Conservation (phyloP, 53 echinoderm and acorn worm genomes). For the Zoroaster sp. region DNA sequence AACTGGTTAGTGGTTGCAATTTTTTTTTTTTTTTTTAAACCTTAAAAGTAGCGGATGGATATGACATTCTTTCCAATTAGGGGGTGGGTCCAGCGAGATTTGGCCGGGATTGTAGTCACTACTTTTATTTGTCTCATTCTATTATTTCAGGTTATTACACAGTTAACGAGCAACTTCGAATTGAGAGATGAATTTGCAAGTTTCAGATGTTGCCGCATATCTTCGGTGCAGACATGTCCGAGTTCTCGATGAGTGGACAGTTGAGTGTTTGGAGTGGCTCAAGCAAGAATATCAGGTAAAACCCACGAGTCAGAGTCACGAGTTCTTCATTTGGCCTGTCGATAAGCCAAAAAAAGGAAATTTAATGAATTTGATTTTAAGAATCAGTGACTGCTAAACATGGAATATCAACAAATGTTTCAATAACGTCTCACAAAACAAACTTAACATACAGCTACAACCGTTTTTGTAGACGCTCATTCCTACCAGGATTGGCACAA, state of each 20-base stretch:
- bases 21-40: too few species aligned
- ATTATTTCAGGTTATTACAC: neutral
- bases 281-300: conserved; percentile 82
- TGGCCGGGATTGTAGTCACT: too few species aligned
- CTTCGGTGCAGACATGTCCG: conserved; percentile 68
- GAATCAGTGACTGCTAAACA: neutral
- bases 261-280: conserved; percentile 90
- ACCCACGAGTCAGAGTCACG: neutral
- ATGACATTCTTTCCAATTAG: neutral
- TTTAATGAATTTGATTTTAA: neutral
- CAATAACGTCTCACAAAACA: neutral
- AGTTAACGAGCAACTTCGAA: neutral
- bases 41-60: neutral
- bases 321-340: neutral
- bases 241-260: conserved; percentile 81
- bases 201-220: conserved; percentile 51
- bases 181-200: conserved; percentile 23
- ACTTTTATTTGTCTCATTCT: neutral
- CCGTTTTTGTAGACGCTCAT: neutral
- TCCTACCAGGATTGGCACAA: too few species aligned
- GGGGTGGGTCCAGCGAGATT: too few species aligned
- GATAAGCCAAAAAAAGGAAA: neutral
- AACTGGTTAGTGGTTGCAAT: too few species aligned
- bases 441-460: neutral
- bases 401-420: neutral